A percentile compares a stretch with the other conserved stretches of the same genome.
These are phyloP conservation scores for Cyanocitta stelleri DNA, from an alignment of 2,113 vertebrate species.

Conservation along the genomic window DNA sequence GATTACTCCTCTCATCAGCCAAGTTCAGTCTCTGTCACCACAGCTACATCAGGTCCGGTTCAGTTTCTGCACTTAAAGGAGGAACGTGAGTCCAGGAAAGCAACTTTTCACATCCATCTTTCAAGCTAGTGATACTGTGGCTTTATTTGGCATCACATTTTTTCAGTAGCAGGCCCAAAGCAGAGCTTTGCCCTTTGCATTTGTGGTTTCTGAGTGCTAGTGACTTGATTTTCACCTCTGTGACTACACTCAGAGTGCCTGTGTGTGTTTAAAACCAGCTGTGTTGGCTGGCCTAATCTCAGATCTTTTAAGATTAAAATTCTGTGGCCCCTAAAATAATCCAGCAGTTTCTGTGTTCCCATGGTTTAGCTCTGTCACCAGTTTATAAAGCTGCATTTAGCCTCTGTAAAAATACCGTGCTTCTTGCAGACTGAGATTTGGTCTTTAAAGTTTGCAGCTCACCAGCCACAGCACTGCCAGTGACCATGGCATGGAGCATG, in stretches of 20 bases:
- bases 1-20: not conserved
- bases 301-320: conserved; percentile 18
- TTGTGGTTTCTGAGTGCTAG: not conserved
- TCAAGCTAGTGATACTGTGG: not conserved
- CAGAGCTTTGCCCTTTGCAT: not conserved
- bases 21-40: not conserved
- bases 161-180: not conserved
- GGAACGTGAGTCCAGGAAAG: not conserved
- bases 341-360: not conserved
- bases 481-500: not conserved
- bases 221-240: not conserved
- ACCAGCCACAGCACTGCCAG: not conserved
- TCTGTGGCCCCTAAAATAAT: conserved; percentile 1
- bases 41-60: not conserved
- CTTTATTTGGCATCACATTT: not conserved
- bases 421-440: not conserved
- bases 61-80: not conserved
- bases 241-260: not conserved
- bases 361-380: conserved; percentile 4
- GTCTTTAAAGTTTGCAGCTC: not conserved
- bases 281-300: conserved; percentile 18
- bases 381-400: conserved; percentile 9
- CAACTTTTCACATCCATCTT: not conserved
- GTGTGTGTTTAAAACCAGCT: not conserved
- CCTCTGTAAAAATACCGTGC: not conserved